Evolutionary conservation across 2,113 vertebrate genomes (phyloP), one percentile per base, ranked within the genome.

Genomic region (Pteruthius melanotis): DNA sequence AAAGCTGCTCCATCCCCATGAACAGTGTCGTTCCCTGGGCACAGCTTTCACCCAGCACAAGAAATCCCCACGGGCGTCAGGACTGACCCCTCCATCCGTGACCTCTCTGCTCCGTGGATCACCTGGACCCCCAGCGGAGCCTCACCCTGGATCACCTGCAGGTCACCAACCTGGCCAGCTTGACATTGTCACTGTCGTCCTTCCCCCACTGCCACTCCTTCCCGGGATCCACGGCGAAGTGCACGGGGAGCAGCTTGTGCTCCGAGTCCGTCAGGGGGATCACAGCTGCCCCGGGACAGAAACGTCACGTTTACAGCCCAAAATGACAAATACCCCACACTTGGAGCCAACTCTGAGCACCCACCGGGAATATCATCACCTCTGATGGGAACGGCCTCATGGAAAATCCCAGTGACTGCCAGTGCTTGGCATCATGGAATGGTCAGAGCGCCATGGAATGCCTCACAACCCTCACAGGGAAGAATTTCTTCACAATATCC

Each of bases 141-240:
- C 35, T 42, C 44, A 14, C 14, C 72, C 66, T 15, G 45, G 14
- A 23, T 22, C 37, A 35, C 44, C 61, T 31, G 59, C 15, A 4
- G 11, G 0, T 9, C 9, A 53, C 97, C 91, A 24, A 99, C 99
- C 99, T 99, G 69, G 99, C 99, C 93, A 99, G 94, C 89, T 97
- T 98, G 94, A 99, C 98, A 5, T 99, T 99, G 98, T 99, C 99
- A 1, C 63, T 87, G 97, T 99, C 99, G 15, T 99, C 99, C 66
- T 98, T 99, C 3, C 98, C 99, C 99, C 99, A 99, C 87, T 99
- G 99, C 99, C 99, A 99, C 14, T 98, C 98, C 90, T 98, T 99
- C 44, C 99, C 99, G 0, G 99, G 99, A 64, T 99, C 99, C 96
- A 99, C 99, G 0, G 99, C 99, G 13, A 99, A 99, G 97, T 99